These are phyloP conservation scores for Amphimallon solstitiale DNA, from an alignment of 2,888 invertebrate genomes.

Conservation along the genomic window DNA sequence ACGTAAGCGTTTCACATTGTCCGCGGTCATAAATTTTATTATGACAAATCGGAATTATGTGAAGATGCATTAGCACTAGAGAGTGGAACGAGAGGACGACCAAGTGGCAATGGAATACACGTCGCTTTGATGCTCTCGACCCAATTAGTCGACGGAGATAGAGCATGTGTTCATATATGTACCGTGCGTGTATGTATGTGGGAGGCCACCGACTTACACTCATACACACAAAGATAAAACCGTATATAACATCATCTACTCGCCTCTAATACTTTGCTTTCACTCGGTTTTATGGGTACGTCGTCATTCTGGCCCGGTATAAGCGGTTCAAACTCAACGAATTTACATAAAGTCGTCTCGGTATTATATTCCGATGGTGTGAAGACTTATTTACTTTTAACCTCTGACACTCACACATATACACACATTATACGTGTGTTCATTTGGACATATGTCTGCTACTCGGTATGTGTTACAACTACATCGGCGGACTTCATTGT, in stretches of 20 bases:
- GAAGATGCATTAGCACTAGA: conserved; percentile 33
- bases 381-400: no score
- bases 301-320: no score
- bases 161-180: conserved; percentile 44
- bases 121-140: conserved; percentile 49
- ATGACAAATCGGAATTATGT: conserved; percentile 36
- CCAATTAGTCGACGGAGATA: conserved; percentile 49
- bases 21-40: conserved; percentile 29
- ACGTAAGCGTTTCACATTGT: conserved; percentile 11
- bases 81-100: conserved; percentile 26
- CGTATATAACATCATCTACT: not conserved
- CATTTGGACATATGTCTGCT: no score
- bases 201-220: not conserved
- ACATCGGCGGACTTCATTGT: no score
- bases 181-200: not conserved
- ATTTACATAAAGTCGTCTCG: no score
- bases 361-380: no score
- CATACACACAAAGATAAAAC: conserved; percentile 10
- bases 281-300: not conserved
- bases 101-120: conserved; percentile 36
- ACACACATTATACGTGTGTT: no score
- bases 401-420: no score
- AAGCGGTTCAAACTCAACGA: no score
- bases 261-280: conserved; percentile 3
- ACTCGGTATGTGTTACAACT: no score